Base-by-base conservation (phyloP, 2,888 invertebrate genomes). In the Phengaris arion region DNA sequence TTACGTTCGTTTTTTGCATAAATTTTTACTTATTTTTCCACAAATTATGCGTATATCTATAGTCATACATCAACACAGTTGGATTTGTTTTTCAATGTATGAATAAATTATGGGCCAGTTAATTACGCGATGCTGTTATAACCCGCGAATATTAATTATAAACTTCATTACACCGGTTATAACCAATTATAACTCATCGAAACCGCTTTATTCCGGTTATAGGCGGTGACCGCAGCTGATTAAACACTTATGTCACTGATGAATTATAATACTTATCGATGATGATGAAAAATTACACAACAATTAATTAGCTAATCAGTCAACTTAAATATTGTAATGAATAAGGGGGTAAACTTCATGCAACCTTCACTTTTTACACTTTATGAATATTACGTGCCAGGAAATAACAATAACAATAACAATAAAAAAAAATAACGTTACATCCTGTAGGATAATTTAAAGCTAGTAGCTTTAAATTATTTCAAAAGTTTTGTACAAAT, bases 81-180 rank as follows among this genome's bases (percentile, higher is more conserved):
- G n/a, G 9, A 48, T 48, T 69, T 69, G 69, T 69, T 69, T 69
- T 69, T 69, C 69, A 69, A 69, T 48, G 48, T 69, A 48, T 69
- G 15, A 48, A 69, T 69, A 48, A 46, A 48, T 69, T 15, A 69
- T 48, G 48, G 46, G 4, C 10, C 48, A 69, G 46, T 69, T 69
- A 69, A 69, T 69, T 69, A 69, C 69, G n/a, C 8, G 69, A 48
- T 46, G 69, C 22, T n/a, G 69, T 48, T 68, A 48, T 69, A 69
- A 48, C 64, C 45, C 64, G 13, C 64, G 64, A 64, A 64, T 64
- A 64, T 64, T 64, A 64, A 64, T 64, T 64, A 64, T 64, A 64
- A 64, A 64, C 64, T 35, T 45, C 35, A 64, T 64, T 64, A 64
- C 64, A 64, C 45, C 59, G 15, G 59, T 59, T 59, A 64, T 64